Base-by-base conservation (phyloP, 53 echinoderm and acorn worm species). In the Crossaster papposus region DNA sequence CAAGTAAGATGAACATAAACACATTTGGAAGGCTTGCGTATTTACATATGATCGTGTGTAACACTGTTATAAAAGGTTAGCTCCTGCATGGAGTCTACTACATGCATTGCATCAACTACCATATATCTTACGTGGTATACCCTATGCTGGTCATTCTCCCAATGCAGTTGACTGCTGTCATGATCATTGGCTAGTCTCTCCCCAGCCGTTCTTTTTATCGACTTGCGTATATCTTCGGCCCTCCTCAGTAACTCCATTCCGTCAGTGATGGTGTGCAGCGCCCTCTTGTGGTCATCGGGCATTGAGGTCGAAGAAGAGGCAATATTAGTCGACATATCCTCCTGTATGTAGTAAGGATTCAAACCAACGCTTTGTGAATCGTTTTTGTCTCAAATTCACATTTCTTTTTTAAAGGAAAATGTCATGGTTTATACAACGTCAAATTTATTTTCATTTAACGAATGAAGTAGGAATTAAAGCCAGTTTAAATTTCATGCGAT, bases 211-310 rank as follows among this genome's bases (percentile, higher is more conserved):
- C 33, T 54, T 29, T 73, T 53, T 33, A 28, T 85, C 72, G 33
- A 54, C 31, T 73, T 26, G 28, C 18, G 10, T n/a, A n/a, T 72
- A 73, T 83, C 70, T 50, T 70, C 83, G n/a, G 70, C 31, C 34
- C 38, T 70, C 44, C 36, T 85, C 52, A 77, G 63, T 0, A 76
- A 58, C 55, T 75, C 75, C 0, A 87, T 58, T 22, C 36, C 36
- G 18, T 87, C 87, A 1, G 63, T 63, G 77, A 87, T 76, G 30
- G 58, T 52, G 53, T 87, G 74, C 58, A 77, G 76, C 29, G 87
- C 76, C 87, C 63, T 87, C 87, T 32, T 87, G 62, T 77, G 75
- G 0, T 24, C 36, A 1, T 87, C 87, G 11, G 77, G 9, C 35
- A 51, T 30, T 1, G 26, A 77, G 53, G 72, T 36, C 44, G 9